These are phyloP conservation scores for Bombus polaris DNA, from an alignment of 1,140 invertebrate species.

Conservation along the genomic window DNA sequence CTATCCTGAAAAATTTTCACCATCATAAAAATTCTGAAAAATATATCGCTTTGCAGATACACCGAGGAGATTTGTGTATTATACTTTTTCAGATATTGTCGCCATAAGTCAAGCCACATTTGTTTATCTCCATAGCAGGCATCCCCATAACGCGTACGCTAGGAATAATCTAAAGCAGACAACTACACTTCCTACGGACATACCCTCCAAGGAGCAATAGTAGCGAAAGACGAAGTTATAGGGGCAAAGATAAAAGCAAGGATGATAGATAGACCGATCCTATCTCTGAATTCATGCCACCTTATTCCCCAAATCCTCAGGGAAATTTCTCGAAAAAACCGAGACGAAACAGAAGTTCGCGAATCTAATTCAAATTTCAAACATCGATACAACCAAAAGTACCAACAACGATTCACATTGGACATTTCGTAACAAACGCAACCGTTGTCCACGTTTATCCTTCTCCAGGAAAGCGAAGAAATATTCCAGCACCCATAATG, in stretches of 20 bases:
- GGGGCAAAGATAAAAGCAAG: conserved; percentile 31
- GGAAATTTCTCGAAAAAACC: background rate
- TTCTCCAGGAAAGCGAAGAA: no score
- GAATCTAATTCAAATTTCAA: background rate
- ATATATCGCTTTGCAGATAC: no score
- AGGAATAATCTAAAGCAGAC: conserved; percentile 12
- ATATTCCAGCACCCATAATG: no score
- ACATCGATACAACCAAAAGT: background rate
- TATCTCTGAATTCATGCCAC: conserved; percentile 2
- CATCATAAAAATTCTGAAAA: no score
- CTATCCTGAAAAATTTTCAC: no score
- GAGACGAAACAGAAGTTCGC: background rate
- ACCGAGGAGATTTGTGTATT: no score
- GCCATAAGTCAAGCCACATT: background rate
- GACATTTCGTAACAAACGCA: no score
- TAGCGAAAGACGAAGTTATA: conserved; percentile 21
- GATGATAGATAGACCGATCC: conserved; percentile 27
- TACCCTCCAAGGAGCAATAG: conserved; percentile 23
- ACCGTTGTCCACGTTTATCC: no score
- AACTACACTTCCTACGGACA: background rate
- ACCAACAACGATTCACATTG: no score
- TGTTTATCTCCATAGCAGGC: background rate
- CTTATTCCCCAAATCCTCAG: background rate
- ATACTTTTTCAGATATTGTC: background rate
- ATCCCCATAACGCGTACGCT: background rate